These are phyloP conservation scores for Corapipo altera DNA, from an alignment of 2,113 vertebrate species.

Conservation along the genomic window DNA sequence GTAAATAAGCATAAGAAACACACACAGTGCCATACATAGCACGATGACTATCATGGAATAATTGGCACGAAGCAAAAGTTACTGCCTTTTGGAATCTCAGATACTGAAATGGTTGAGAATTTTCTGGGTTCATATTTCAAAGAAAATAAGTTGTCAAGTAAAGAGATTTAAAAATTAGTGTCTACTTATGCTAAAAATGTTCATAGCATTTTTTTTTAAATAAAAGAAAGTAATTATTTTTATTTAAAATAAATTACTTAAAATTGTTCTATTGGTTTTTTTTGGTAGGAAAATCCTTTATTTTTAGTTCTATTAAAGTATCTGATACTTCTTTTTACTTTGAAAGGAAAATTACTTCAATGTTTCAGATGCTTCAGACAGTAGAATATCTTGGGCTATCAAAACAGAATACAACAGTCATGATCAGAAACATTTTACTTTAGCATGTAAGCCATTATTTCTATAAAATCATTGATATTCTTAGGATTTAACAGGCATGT, in stretches of 20 bases:
- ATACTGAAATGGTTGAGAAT: neutral
- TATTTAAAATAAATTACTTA: neutral
- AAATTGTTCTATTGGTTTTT: neutral
- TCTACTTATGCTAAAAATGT: neutral
- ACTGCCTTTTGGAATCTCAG: neutral
- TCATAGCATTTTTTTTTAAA: neutral
- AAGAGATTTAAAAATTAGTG: neutral
- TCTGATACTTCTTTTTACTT: neutral
- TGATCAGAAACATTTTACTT: conserved; percentile 34
- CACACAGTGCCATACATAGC: neutral
- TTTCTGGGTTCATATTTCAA: neutral
- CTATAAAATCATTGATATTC: conserved; percentile 4
- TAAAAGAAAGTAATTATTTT: neutral
- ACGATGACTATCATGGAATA: neutral
- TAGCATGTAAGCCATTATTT: conserved; percentile 41
- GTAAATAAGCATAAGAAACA: neutral
- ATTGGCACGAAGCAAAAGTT: neutral
- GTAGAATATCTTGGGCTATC: neutral
- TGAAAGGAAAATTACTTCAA: conserved; percentile 9
- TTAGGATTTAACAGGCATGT: neutral
- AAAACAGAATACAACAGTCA: conserved; percentile 14
- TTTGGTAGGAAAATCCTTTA: neutral
- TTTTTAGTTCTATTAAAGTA: neutral
- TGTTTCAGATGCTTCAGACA: neutral
- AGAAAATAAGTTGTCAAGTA: neutral